Percentiles rank a stretch among this genome's conserved stretches.
These are phyloP conservation scores for Camelus bactrianus DNA, from an alignment of 2,113 vertebrate species.

Conservation along the genomic window DNA sequence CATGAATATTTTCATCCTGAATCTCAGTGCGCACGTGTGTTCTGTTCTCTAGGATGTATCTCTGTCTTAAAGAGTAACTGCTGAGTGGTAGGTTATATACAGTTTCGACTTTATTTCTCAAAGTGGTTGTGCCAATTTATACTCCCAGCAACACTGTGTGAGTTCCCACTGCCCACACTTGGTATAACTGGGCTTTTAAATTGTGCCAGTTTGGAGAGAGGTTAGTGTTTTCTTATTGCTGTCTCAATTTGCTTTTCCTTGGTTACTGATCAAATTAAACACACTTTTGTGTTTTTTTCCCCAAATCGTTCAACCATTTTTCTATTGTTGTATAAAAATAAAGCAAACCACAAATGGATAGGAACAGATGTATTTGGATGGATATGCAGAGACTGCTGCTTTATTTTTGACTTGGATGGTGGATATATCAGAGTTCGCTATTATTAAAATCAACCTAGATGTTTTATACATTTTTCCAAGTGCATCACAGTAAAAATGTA, in stretches of 20 bases:
- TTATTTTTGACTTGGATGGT: neutral
- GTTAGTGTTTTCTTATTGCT: neutral
- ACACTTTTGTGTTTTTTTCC: neutral
- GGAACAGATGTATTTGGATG: neutral
- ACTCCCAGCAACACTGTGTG: neutral
- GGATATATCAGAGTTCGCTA: neutral
- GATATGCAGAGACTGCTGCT: neutral
- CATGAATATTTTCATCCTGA: neutral
- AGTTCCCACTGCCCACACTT: neutral
- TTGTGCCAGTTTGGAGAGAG: neutral
- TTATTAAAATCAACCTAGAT: neutral
- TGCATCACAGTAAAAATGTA: neutral
- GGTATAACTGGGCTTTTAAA: neutral
- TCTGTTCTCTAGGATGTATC: neutral
- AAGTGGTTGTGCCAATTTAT: neutral
- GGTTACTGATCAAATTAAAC: neutral
- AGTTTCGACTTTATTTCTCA: slow-evolving; percentile 11
- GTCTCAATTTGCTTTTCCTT: neutral
- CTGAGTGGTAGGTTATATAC: neutral
- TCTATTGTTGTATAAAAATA: neutral
- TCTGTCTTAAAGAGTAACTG: neutral
- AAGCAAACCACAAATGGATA: neutral
- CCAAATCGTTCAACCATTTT: neutral
- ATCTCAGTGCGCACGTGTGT: neutral
- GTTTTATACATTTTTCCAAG: neutral